Evolutionary conservation across 2,113 vertebrate species (phyloP).

Genomic region (Pachyramphus minor): DNA sequence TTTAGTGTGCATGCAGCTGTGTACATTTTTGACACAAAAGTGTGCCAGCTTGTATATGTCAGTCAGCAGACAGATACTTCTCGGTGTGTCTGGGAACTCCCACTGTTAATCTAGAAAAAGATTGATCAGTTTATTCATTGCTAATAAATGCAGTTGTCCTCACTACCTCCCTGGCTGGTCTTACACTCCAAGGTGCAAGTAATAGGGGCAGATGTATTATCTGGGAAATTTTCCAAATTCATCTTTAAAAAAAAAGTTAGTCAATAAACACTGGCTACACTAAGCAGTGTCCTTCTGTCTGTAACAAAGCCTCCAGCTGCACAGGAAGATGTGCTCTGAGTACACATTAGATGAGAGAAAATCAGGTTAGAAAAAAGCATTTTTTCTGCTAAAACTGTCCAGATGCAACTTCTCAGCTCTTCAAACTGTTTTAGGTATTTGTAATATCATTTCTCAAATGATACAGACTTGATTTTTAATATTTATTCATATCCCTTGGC

Average conservation of each 20-base stretch:
- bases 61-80: constrained; percentile 46
- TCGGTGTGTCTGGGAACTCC: constrained; percentile 2
- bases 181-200: constrained; percentile 15
- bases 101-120: constrained; percentile 46
- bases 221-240: constrained; percentile 72
- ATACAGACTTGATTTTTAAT: neutral
- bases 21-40: neutral
- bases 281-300: constrained; percentile 49
- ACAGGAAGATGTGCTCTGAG: constrained; percentile 15
- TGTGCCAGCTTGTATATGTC: constrained; percentile 21
- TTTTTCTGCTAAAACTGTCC: neutral
- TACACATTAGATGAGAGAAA: neutral
- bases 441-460: neutral
- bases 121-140: constrained; percentile 52
- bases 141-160: constrained; percentile 65
- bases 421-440: neutral
- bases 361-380: neutral
- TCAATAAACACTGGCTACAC: constrained; percentile 4
- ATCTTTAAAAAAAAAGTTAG: constrained; percentile 26
- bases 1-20: neutral
- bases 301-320: constrained; percentile 46
- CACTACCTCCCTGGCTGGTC: neutral
- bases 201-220: constrained; percentile 61
- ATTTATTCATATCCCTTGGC: neutral
- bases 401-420: neutral